Base-by-base conservation (phyloP, 2,888 invertebrate genomes). In the Eupeodes latifasciatus region DNA sequence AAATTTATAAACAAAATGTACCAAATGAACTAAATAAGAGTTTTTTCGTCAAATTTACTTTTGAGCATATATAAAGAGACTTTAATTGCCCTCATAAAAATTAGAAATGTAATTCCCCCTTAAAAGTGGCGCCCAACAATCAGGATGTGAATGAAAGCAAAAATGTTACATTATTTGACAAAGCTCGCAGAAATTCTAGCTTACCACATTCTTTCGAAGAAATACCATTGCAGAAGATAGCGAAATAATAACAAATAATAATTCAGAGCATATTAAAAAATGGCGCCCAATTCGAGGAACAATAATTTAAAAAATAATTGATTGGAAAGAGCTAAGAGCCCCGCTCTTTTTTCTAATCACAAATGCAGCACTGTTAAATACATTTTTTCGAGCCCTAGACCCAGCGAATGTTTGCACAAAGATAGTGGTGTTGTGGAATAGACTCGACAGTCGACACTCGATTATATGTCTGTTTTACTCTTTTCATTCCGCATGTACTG, bases 341-440 rank as follows among this genome's bases (percentile, higher is more conserved):
- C 11, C 0, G 0, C 11, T 44, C 19, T 40, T 44, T 7, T 0
- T 12, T 2, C 19, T 9, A 57, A 36, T 47, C 49, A 40, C 51
- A 74, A 80, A 27, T 72, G n/a, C 71, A 10, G 44, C 19, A 57
- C 14, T 57, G 71, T 36, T 7, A 19, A 5, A 5, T 40, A 19
- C 2, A 5, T 40, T 27, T 57, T 66, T 14, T 6, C 27, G 27
- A 67, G 74, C 81, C 81, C 81, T 85, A 75, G 88, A 53, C 64
- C 74, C 69, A 19, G 36, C 76, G 47, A 77, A 55, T 69, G 16
- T 66, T 76, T 75, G 59, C 49, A 71, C 77, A 77, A 57, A 74
- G 66, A 66, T 51, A 66, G 67, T 75, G 69, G 77, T 57, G 72
- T 74, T 75, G 62, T 71, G 79, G 79, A 75, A 80, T 81, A 88